Base-by-base conservation (phyloP, 2,888 invertebrate genomes). In the Leptopilina myrica region DNA sequence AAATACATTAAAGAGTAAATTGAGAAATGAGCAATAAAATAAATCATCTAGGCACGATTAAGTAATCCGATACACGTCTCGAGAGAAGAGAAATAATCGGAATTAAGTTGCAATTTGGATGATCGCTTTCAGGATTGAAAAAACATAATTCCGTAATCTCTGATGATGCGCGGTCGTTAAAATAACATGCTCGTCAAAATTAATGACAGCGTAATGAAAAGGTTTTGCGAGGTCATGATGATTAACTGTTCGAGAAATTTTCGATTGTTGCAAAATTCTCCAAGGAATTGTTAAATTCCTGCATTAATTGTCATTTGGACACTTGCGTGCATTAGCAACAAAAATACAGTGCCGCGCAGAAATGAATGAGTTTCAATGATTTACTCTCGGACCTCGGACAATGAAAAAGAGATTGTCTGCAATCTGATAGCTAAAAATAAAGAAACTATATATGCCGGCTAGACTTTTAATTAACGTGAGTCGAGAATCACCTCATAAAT, bases 121-220 rank as follows among this genome's bases (percentile, higher is more conserved):
- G 67, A 78, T 80, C 62, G 76, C 49, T 75, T 66, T 67, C 77
- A 33, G 5, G 78, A 81, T 73, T 73, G 33, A 53, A 73, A 73
- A 73, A 9, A 73, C 15, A 56, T 56, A 56, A 56, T 56, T 56
- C 73, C 20, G 56, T 73, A 56, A 73, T 53, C 56, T 56, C n/a
- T 56, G 20, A 20, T 20, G 20, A 20, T 20, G 20, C 20, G 73
- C 20, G 73, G n/a, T 26, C 69, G 56, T 56, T 69, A 53, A 77
- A 87, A 89, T 90, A 89, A 89, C 85, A 89, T 86, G 89, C 86
- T 87, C 88, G 87, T 90, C 89, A 88, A 90, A 88, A 82, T 87
- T 89, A 89, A 89, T 88, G 90, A 89, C 88, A 87, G 85, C 82
- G 87, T 89, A 88, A 89, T 88, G 89, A 20, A 20, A 20, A 20